A percentile compares a stretch with the other conserved stretches of the same genome.
Conservation (phyloP, 2,888 invertebrate species). For the Oscheius sp. region DNA sequence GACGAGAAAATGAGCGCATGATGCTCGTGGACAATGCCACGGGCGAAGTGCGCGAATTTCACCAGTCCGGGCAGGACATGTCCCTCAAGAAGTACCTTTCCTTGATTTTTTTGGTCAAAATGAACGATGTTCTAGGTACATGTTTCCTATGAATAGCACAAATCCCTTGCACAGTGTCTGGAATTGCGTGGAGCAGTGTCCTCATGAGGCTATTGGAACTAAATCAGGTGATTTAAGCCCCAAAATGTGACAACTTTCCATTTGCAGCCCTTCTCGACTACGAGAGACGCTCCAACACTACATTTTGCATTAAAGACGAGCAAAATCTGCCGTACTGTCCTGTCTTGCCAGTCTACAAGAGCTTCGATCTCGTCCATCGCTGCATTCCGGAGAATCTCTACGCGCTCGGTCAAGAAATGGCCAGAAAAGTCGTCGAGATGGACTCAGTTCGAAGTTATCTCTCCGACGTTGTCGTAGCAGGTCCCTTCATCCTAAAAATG, state of each 20-base stretch:
- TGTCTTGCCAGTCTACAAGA: slow-evolving; percentile 27
- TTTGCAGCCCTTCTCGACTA: neutral
- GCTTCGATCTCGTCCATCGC: slow-evolving; percentile 28
- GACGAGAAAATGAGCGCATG: slow-evolving; percentile 73
- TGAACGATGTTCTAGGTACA: slow-evolving; percentile 9
- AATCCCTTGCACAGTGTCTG: slow-evolving; percentile 34
- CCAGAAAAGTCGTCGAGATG: slow-evolving; percentile 36
- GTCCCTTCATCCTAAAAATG: slow-evolving; percentile 34
- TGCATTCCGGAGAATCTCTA: slow-evolving; percentile 38
- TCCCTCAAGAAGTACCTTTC: slow-evolving; percentile 10
- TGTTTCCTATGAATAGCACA: slow-evolving; percentile 37
- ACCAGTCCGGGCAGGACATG: slow-evolving; percentile 37
- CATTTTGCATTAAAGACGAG: too few relatives aligned
- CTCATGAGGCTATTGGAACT: slow-evolving; percentile 9
- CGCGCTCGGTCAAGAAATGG: slow-evolving; percentile 25
- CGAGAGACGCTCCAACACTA: too few relatives aligned
- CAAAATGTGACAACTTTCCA: neutral
- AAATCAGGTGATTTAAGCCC: neutral
- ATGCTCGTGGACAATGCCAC: neutral
- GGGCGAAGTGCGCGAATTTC: slow-evolving; percentile 9
- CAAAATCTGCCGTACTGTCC: slow-evolving; percentile 17
- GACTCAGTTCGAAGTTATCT: slow-evolving; percentile 36
- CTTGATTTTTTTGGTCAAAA: neutral
- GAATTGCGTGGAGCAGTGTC: slow-evolving; percentile 36
- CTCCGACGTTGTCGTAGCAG: slow-evolving; percentile 14